Evolutionary conservation across 2,888 invertebrate genomes (phyloP), one percentile per base, ranked within the genome.

Genomic region (Drosophila aldrichi): DNA sequence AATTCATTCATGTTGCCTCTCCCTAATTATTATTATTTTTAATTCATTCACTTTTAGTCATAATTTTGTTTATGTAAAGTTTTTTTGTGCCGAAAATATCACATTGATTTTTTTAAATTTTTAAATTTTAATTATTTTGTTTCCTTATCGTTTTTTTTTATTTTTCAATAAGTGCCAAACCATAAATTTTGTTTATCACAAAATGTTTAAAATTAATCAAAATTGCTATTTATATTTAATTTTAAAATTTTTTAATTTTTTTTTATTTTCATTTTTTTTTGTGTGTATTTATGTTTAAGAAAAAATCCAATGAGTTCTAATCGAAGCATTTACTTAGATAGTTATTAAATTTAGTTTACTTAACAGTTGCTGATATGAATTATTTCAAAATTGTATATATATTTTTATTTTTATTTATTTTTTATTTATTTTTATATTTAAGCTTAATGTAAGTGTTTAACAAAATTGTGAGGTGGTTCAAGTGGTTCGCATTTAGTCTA

Each of bases 151-250:
- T 12, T 18, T 41, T 44, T 8, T 59, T 49, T 74, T 71, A 59
- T 49, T 58, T 60, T 78, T 76, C 46, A 71, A 77, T 67, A 77
- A 67, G 79, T 81, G 83, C 82, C 87, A 89, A 91, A 87, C 79
- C 74, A 88, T 49, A 81, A 84, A 91, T 91, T 91, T 91, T 90
- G 90, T 81, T 80, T 90, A 92, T 92, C 92, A 92, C 92, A 91
- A 92, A 92, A 91, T 91, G 90, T 88, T 82, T 83, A 90, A 92
- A 91, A 91, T 84, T 85, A 85, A 77, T 77, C 70, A 74, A 69
- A 71, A 73, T 75, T 46, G 20, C 14, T 48, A 43, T 57, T 40
- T 29, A 40, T 34, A 32, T 41, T 29, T 41, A 20, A 5, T 34
- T 8, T 36, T 16, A 6, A 2, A 5, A 6, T 6, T 25, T 25